Percentiles rank a stretch among this genome's conserved stretches.
Conservation (phyloP, 2,888 invertebrate species). For the Odontomyia ornata region DNA sequence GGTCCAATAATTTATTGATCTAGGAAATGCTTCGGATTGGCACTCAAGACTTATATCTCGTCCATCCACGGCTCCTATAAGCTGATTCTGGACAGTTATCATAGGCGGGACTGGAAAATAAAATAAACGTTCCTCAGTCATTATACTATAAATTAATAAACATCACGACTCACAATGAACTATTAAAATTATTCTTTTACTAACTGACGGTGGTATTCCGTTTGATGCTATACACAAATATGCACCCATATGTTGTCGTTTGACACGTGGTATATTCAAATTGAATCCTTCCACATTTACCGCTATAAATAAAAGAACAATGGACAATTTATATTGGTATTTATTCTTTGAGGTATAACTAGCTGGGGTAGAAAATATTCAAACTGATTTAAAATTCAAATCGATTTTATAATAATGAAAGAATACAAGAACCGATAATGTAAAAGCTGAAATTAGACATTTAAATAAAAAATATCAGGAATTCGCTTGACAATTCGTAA, state of each 20-base stretch:
- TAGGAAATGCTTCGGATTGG: constrained; percentile 84
- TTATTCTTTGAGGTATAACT: no score
- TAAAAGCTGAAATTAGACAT: no score
- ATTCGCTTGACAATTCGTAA: no score
- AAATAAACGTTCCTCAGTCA: constrained; percentile 22
- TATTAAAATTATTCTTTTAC: constrained; percentile 86
- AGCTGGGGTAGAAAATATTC: no score
- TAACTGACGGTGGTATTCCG: constrained; percentile 86
- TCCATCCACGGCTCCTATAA: constrained; percentile 81
- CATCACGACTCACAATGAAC: constrained; percentile 75
- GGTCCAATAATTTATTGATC: constrained; percentile 86
- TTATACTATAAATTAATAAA: neutral
- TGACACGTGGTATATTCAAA: constrained; percentile 75
- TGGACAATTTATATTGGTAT: neutral
- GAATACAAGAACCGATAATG: no score
- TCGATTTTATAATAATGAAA: no score
- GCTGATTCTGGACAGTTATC: constrained; percentile 83
- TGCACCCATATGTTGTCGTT: constrained; percentile 81
- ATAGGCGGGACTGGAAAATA: constrained; percentile 78
- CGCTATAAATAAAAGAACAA: constrained; percentile 65
- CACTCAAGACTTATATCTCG: constrained; percentile 81
- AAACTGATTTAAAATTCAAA: no score
- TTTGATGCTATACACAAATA: constrained; percentile 85
- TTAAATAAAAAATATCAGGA: no score
- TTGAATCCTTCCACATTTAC: constrained; percentile 73